phyloP scores from a whole-genome alignment of 1,140 invertebrate genomes.

The Eubasilissa regina region DNA sequence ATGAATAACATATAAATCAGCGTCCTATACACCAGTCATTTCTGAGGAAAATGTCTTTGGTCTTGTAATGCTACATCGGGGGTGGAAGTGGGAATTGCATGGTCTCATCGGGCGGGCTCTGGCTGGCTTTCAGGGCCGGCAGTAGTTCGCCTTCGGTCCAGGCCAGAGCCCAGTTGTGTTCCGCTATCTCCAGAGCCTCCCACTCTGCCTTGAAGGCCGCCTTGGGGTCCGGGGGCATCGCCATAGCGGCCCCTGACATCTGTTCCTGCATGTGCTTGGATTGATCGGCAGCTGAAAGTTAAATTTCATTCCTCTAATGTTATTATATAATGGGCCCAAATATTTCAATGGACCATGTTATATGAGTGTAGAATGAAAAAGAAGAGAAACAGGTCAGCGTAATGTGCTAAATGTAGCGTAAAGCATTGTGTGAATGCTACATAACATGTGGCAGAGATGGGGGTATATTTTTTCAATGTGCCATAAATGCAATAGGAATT shows the following conservation, averaged over 20 bases:
- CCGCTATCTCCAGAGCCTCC: conserved; percentile 97
- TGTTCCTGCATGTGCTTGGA: conserved; percentile 98
- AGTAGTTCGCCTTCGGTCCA: conserved; percentile 79
- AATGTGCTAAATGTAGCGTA: too few species aligned
- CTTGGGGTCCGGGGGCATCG: conserved; percentile 97
- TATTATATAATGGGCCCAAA: too few species aligned
- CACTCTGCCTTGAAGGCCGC: conserved; percentile 99
- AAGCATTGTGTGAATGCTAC: too few species aligned
- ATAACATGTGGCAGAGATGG: too few species aligned
- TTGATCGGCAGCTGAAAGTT: conserved; percentile 87
- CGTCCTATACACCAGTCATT: conserved; percentile 39
- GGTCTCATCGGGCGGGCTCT: conserved; percentile 47
- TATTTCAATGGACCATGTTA: too few species aligned
- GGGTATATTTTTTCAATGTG: too few species aligned
- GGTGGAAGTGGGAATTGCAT: conserved; percentile 47
- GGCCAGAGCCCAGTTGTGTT: conserved; percentile 92
- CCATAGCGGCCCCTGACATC: conserved; percentile 97
- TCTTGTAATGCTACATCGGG: conserved; percentile 38
- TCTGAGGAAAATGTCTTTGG: conserved; percentile 15
- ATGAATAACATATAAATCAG: not conserved
- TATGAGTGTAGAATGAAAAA: too few species aligned
- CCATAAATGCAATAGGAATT: too few species aligned
- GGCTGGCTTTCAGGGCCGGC: conserved; percentile 47
- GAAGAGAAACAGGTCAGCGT: too few species aligned
- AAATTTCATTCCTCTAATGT: too few species aligned